Base-by-base conservation (phyloP, 2,113 vertebrate genomes). In the Xenopus borealis region DNA sequence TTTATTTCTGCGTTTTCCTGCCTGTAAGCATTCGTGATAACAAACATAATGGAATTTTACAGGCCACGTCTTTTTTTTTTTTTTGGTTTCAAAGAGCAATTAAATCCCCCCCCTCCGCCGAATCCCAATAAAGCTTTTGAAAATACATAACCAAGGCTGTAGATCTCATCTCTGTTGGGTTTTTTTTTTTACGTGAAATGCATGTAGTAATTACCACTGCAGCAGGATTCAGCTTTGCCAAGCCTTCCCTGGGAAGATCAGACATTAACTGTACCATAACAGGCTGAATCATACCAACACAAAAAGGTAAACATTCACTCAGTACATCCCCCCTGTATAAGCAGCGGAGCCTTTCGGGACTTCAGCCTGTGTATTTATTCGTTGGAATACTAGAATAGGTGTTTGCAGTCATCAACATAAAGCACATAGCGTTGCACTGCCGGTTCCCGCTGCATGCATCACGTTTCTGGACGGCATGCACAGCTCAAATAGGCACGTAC, bases 271-370 rank as follows among this genome's bases (percentile, higher is more conserved):
- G 33, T 33, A 71, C 81, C 83, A 85, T 80, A 78, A 85, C 82
- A 78, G 85, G 83, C 81, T 83, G 83, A 79, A 9, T 70, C 33
- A 82, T 83, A 86, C 78, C 75, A 83, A 82, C 63, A 30, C 10
- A 69, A 50, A 74, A 67, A 59, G 23, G 67, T 30, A 64, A 44
- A 69, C 19, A 46, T 46, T 10, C 2, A 40, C 33, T 40, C 33
- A 40, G 16, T 14, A 12, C 45, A 53, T 12, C 47, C 47, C 47
- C 14, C 47, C 47, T 50, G 14, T 50, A 50, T 16, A 50, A 50
- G 12, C 14, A 12, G 12, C 47, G 47, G 33, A 40, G 33, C 33
- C 33, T 40, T 40, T 40, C 33, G 8, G 33, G 33, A 40, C 33
- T 9, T 9, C 6, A 4, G 33, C 33, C 33, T 9, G 33, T 40